phyloP scores from a whole-genome alignment of 2,888 invertebrate species.

The Polyploca ridens region DNA sequence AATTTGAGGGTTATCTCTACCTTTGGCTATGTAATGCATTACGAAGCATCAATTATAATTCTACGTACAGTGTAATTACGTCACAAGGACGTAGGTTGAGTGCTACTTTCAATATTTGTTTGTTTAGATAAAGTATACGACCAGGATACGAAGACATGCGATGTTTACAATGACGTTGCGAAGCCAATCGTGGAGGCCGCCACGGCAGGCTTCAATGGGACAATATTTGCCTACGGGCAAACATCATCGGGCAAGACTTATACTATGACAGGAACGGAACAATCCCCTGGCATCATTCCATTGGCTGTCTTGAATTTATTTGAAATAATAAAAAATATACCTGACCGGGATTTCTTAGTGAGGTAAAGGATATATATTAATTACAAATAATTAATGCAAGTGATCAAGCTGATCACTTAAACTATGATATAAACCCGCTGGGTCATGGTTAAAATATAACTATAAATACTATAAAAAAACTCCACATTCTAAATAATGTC shows the following conservation, averaged over 20 bases:
- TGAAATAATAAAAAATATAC: conserved; percentile 84
- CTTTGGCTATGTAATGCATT: neutral
- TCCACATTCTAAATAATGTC: too few relatives aligned
- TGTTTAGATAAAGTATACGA: conserved; percentile 90
- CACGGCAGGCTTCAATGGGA: conserved; percentile 92
- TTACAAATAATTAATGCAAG: too few relatives aligned
- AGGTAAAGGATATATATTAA: conserved; percentile 65
- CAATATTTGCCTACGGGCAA: conserved; percentile 96
- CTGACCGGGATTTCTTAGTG: conserved; percentile 89
- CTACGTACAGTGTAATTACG: conserved; percentile 30
- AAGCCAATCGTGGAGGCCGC: conserved; percentile 89
- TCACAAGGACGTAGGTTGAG: conserved; percentile 36
- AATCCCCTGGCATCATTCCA: conserved; percentile 90
- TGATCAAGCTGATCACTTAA: too few relatives aligned
- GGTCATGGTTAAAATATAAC: too few relatives aligned
- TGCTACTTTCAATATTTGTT: conserved; percentile 24
- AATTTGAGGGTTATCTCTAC: conserved; percentile 35
- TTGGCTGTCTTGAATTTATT: conserved; percentile 89
- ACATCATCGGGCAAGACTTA: conserved; percentile 95
- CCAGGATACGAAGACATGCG: conserved; percentile 80
- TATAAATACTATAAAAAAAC: too few relatives aligned
- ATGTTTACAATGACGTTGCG: conserved; percentile 88
- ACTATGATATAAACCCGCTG: too few relatives aligned
- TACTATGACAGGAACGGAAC: conserved; percentile 90
- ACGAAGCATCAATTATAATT: conserved; percentile 37